Conservation (phyloP, 1,140 invertebrate genomes). For the Lepidotrigona ventralis region DNA sequence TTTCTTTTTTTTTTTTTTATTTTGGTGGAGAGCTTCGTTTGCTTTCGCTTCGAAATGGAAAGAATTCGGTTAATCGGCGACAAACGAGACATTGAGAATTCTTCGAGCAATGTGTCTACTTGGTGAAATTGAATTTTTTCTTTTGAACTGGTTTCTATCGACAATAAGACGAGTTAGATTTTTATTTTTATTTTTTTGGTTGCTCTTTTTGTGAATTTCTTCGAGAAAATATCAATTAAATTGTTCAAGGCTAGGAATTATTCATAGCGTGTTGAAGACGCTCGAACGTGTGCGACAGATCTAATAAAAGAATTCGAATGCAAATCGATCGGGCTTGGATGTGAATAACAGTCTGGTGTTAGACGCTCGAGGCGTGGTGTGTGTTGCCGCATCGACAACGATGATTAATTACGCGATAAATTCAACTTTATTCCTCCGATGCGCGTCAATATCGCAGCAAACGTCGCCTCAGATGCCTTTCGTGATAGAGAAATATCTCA, state of each 20-base stretch:
- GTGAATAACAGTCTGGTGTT: background rate
- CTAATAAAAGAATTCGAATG: too few species aligned
- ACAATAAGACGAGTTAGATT: too few species aligned
- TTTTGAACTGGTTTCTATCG: too few species aligned
- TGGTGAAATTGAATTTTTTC: too few species aligned
- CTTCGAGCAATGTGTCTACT: background rate
- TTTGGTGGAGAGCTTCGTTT: background rate
- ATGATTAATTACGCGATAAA: conserved; percentile 14
- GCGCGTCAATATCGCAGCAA: background rate
- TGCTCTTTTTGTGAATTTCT: too few species aligned
- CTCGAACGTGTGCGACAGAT: too few species aligned
- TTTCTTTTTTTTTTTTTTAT: background rate
- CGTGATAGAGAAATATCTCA: background rate
- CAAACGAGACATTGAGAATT: background rate
- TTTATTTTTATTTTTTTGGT: too few species aligned
- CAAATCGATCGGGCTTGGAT: background rate
- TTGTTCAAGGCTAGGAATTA: too few species aligned
- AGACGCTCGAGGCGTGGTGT: background rate
- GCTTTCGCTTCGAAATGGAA: background rate
- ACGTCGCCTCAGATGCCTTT: background rate
- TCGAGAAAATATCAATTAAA: too few species aligned
- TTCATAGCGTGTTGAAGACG: too few species aligned
- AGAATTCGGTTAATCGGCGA: background rate
- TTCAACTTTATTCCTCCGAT: background rate
- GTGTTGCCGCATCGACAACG: background rate